Percentiles rank a stretch among this genome's conserved stretches.
Conservation (phyloP, 2,113 vertebrate species). For the Oncorhynchus tshawytscha region DNA sequence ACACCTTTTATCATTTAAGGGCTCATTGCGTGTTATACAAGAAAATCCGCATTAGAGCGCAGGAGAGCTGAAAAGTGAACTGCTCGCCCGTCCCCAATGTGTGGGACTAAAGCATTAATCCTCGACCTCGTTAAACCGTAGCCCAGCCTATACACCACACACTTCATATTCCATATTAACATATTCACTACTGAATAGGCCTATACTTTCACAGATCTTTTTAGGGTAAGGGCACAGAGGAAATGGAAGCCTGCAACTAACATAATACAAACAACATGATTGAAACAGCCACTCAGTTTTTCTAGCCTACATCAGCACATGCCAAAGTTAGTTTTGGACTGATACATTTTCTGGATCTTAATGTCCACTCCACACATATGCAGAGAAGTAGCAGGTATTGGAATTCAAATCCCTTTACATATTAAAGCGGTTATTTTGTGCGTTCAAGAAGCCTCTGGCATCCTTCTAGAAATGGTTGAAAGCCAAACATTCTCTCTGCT, state of each 20-base stretch:
- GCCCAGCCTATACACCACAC: conserved; percentile 28
- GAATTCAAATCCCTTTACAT: conserved; percentile 74
- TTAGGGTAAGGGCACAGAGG: too few species aligned
- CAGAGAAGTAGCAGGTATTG: background rate
- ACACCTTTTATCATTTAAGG: conserved; percentile 18
- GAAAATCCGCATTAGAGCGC: conserved; percentile 28
- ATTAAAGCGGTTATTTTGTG: conserved; percentile 70
- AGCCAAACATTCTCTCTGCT: conserved; percentile 66
- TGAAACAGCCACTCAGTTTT: too few species aligned
- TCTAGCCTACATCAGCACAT: too few species aligned
- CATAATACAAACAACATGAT: too few species aligned
- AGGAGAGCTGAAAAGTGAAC: conserved; percentile 15
- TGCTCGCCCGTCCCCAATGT: conserved; percentile 16
- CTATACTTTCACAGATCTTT: background rate
- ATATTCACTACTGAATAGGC: background rate
- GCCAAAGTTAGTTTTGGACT: too few species aligned
- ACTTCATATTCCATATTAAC: background rate
- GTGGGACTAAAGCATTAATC: conserved; percentile 46
- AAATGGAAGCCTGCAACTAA: too few species aligned
- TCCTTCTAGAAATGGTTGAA: conserved; percentile 70
- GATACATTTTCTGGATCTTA: background rate
- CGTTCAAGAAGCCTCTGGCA: conserved; percentile 61
- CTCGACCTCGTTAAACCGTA: conserved; percentile 46
- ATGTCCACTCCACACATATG: background rate
- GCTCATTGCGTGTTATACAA: conserved; percentile 20